These are phyloP conservation scores for Acomys russatus DNA, from an alignment of 2,797 vertebrate species.

Conservation along the genomic window DNA sequence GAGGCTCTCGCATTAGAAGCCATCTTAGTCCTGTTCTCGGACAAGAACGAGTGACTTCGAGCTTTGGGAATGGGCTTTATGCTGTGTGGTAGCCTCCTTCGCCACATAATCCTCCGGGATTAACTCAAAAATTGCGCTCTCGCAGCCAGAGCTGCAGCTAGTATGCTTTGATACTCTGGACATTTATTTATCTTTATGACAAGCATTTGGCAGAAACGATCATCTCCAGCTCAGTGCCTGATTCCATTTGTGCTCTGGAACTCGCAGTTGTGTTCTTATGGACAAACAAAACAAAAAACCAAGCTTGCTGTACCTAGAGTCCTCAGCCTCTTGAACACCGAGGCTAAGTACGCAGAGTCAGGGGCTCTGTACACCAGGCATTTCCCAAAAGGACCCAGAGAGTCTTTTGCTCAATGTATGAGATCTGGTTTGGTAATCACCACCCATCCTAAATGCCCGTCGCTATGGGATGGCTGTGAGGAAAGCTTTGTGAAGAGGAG, in stretches of 20 bases:
- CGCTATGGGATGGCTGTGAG: not conserved
- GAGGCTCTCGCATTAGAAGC: constrained; percentile 13
- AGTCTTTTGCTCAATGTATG: not conserved
- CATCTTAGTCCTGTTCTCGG: constrained; percentile 21
- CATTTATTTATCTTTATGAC: not conserved
- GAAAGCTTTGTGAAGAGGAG: not conserved
- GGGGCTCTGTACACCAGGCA: no score
- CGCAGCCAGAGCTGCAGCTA: not conserved
- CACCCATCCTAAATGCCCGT: not conserved
- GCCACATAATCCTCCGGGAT: not conserved
- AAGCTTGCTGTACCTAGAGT: accelerated
- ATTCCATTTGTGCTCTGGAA: not conserved
- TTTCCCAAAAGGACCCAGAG: not conserved
- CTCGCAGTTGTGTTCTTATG: not conserved
- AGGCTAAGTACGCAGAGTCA: not conserved
- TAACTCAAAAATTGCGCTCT: not conserved
- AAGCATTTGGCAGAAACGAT: not conserved
- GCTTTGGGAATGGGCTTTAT: not conserved
- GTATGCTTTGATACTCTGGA: not conserved
- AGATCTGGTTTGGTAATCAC: not conserved
- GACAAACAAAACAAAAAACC: not conserved
- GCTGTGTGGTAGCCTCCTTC: not conserved
- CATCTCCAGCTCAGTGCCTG: not conserved
- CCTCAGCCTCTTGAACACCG: not conserved
- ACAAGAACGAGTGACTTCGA: constrained; percentile 9